phyloP scores from a whole-genome alignment of 2,797 vertebrate genomes.

The Falco naumanni region DNA sequence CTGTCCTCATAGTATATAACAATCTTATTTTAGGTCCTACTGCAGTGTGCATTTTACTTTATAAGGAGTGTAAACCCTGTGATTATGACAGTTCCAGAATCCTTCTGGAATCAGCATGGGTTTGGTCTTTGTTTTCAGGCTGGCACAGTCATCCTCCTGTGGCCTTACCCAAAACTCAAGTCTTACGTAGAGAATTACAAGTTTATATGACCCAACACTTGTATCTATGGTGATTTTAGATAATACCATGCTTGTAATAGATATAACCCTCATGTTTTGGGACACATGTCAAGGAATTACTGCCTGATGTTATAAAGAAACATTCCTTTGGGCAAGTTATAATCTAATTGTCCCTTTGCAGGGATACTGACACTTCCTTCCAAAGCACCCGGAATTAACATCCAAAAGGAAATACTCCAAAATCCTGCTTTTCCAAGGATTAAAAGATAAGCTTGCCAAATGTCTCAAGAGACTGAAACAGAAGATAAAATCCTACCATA shows the following conservation, averaged over 20 bases:
- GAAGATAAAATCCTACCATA: background rate
- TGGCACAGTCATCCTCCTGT: background rate
- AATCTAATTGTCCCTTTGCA: background rate
- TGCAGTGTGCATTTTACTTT: background rate
- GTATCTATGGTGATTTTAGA: background rate
- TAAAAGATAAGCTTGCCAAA: slow-evolving; percentile 17
- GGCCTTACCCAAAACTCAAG: background rate
- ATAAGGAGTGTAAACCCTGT: background rate
- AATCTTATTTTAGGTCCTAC: background rate
- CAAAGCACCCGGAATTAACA: background rate
- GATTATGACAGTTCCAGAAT: background rate
- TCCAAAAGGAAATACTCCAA: slow-evolving; percentile 13
- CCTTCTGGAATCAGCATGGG: background rate
- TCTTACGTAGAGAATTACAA: background rate
- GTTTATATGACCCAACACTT: background rate
- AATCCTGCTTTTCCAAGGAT: slow-evolving; percentile 9
- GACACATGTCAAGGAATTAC: background rate
- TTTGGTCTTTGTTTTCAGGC: background rate
- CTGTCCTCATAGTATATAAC: background rate
- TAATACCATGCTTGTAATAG: background rate
- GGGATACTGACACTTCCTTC: background rate
- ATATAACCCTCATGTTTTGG: slow-evolving; percentile 3
- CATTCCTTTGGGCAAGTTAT: background rate
- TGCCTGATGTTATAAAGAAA: background rate
- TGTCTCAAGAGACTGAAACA: slow-evolving; percentile 21